Evolutionary conservation across 2,113 vertebrate species (phyloP), one percentile per base, ranked within the genome.

Genomic region (Neolamprologus ventralis): DNA sequence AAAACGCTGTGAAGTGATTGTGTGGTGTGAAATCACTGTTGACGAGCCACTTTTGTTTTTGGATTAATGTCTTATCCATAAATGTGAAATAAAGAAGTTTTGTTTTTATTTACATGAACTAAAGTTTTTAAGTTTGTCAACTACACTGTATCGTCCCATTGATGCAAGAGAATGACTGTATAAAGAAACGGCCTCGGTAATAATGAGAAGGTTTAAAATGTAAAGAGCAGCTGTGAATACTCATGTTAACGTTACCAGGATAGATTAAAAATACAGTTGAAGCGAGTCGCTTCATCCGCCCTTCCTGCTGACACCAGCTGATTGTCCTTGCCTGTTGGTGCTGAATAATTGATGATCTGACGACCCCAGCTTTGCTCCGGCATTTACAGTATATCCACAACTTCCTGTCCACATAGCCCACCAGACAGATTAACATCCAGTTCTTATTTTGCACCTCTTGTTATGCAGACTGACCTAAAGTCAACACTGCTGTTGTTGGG

Each of bases 301-400:
- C 9, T 82, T 57, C 83, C 73, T 80, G 91, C 90, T 90, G 91
- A 91, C 88, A 81, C 40, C 40, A 68, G 71, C 45, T 49, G 75
- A 91, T 93, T 94, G 92, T 93, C 75, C 82, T 21, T 87, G 87
- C 81, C 57, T 88, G 92, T 33, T 93, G 87, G 88, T 68, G 85
- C 91, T 95, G 90, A 96, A 96, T 95, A 93, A 95, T 95, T 91
- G 83, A 95, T 95, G 88, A 86, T 91, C 60, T 65, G 85, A 89
- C 82, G 53, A 75, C 47, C 81, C 57, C 86, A 85, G 82, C 58
- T 83, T 87, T 83, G 54, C 28, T 49, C 63, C 80, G 73, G 81
- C 79, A 57, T 88, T 84, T 85, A 83, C 84, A 88, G 88, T 42
- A 81, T 28, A 89, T 82, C 90, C 90, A 54, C 87, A 21, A 80